Percentiles rank a stretch among this genome's conserved stretches.
These are phyloP conservation scores for Ia io DNA, from an alignment of 2,113 vertebrate species.

Conservation along the genomic window DNA sequence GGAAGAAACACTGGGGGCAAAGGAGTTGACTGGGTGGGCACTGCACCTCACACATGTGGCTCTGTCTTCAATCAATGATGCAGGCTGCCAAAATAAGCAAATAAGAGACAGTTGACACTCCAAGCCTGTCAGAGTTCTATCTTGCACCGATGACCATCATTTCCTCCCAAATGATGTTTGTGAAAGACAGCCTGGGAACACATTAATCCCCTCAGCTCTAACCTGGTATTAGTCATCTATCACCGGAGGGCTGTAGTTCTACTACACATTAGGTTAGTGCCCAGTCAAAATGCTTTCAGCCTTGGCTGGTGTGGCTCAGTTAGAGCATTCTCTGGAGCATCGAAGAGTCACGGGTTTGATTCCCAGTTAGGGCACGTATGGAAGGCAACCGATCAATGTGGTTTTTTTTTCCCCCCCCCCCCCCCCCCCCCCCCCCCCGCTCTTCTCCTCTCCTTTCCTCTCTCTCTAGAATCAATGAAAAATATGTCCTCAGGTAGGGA, in stretches of 20 bases:
- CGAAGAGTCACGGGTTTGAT: not conserved
- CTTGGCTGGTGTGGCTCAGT: not conserved
- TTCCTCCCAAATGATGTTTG: slow-evolving; percentile 8
- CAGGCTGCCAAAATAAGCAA: slow-evolving; percentile 34
- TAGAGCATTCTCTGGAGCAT: not conserved
- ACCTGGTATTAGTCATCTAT: not conserved
- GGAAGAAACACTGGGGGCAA: not conserved
- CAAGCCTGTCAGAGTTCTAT: not conserved
- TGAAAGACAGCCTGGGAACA: slow-evolving; percentile 39
- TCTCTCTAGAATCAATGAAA: not conserved
- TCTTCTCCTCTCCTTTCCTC: no score
- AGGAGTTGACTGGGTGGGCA: not conserved
- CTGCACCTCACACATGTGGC: not conserved
- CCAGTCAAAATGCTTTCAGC: not conserved
- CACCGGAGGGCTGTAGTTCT: not conserved
- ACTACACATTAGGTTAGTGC: not conserved
- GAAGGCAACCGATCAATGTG: not conserved
- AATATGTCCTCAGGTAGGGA: not conserved
- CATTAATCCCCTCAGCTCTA: slow-evolving; percentile 21
- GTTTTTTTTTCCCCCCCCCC: no score
- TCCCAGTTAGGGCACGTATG: not conserved
- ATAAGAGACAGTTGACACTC: not conserved
- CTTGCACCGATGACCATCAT: not conserved
- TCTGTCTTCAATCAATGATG: not conserved
- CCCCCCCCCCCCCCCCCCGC: no score